Evolutionary conservation across 2,797 vertebrate genomes (phyloP).

Genomic region (Manis crassicaudata): DNA sequence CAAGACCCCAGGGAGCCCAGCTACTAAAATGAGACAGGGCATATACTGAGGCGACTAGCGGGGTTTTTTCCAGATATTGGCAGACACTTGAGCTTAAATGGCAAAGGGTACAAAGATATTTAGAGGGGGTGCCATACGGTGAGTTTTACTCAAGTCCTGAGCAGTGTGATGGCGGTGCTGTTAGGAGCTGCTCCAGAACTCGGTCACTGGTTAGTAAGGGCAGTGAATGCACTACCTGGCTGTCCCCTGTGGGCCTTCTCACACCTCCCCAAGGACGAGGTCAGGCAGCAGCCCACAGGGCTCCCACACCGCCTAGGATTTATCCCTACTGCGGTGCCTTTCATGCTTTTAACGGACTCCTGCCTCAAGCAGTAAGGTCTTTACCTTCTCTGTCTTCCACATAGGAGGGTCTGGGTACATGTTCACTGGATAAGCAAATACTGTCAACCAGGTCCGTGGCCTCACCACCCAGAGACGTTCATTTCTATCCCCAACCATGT

Average conservation of each 20-base stretch:
- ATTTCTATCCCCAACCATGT: not conserved
- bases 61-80: not conserved
- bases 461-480: not conserved
- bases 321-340: not conserved
- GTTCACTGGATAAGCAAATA: not conserved
- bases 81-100: not conserved
- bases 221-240: not conserved
- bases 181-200: not conserved
- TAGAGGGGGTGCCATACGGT: fast-evolving
- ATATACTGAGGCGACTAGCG: not conserved
- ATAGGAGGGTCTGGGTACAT: too few species aligned
- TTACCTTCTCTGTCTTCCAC: not conserved
- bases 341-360: not conserved
- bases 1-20: not conserved
- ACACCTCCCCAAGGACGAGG: not conserved
- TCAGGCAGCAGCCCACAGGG: not conserved
- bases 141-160: not conserved
- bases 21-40: not conserved
- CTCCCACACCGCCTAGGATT: not conserved
- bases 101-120: not conserved
- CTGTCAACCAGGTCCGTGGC: not conserved
- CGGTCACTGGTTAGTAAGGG: not conserved
- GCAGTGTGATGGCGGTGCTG: not conserved
- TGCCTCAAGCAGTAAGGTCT: not conserved
- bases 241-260: not conserved